Evolutionary conservation across 2,888 invertebrate genomes (phyloP).

Genomic region (Pollenia griseotomentosa): DNA sequence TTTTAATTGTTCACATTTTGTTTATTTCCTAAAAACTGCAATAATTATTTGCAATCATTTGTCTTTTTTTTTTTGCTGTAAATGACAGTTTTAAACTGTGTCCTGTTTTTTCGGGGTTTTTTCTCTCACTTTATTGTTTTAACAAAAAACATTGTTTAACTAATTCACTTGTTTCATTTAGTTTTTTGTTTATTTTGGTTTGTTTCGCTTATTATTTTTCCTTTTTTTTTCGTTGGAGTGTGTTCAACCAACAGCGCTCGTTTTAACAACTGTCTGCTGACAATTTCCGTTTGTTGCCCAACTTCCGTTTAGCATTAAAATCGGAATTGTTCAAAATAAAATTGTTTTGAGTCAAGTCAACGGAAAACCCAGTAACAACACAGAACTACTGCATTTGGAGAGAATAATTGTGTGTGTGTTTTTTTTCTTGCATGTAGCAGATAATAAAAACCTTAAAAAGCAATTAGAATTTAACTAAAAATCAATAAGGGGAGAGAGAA

Average conservation of each 20-base stretch:
- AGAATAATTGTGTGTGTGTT: not conserved
- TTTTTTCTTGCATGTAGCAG: not conserved
- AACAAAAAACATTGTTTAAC: slow-evolving; percentile 53
- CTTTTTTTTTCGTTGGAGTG: not conserved
- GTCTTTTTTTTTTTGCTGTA: not conserved
- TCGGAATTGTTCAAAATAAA: slow-evolving; percentile 62
- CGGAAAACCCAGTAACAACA: slow-evolving; percentile 49
- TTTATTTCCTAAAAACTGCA: not conserved
- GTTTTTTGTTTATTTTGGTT: not conserved
- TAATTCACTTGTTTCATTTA: slow-evolving; percentile 56
- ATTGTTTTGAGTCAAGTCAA: slow-evolving; percentile 52
- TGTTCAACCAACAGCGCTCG: not conserved
- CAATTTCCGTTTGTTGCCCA: slow-evolving; percentile 68
- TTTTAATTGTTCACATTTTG: too few species aligned
- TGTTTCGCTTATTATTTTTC: not conserved
- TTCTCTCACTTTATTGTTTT: slow-evolving; percentile 47
- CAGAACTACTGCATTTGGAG: slow-evolving; percentile 11
- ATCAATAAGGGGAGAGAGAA: not conserved
- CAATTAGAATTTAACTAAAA: slow-evolving; percentile 40
- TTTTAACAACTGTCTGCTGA: slow-evolving; percentile 64
- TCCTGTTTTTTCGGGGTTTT: slow-evolving; percentile 47
- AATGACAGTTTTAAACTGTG: slow-evolving; percentile 20
- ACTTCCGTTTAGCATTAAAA: slow-evolving; percentile 69
- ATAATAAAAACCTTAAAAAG: slow-evolving; percentile 7
- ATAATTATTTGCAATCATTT: too few species aligned